These are phyloP conservation scores for Papilio gigon DNA, from an alignment of 2,888 invertebrate genomes.

Conservation along the genomic window DNA sequence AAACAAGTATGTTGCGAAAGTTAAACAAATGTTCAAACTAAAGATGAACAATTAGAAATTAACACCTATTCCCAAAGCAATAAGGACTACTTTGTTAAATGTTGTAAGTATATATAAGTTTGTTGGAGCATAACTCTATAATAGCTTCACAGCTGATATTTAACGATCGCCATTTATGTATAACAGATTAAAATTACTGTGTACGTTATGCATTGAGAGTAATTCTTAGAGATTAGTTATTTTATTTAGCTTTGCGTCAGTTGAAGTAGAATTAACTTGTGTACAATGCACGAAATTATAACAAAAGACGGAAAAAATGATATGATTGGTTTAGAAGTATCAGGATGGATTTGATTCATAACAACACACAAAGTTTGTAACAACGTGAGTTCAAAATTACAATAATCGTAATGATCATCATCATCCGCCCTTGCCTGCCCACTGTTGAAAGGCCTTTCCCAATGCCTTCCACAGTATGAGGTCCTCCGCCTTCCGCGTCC, in stretches of 20 bases:
- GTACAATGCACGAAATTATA: too few species aligned
- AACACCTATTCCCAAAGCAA: slow-evolving; percentile 48
- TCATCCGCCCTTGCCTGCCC: too few species aligned
- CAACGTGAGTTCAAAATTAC: too few species aligned
- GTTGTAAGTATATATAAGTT: slow-evolving; percentile 49
- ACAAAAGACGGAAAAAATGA: too few species aligned
- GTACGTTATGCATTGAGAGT: slow-evolving; percentile 43
- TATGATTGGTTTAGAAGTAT: too few species aligned
- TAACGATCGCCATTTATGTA: slow-evolving; percentile 74
- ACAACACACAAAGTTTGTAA: too few species aligned
- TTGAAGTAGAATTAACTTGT: too few species aligned
- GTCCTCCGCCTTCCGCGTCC: too few species aligned
- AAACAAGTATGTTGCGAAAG: slow-evolving; percentile 64
- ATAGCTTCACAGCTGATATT: slow-evolving; percentile 75
- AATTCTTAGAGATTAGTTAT: slow-evolving; percentile 15
- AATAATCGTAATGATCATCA: too few species aligned
- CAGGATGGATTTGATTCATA: too few species aligned
- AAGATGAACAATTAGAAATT: slow-evolving; percentile 46
- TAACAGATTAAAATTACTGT: slow-evolving; percentile 72
- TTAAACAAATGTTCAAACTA: slow-evolving; percentile 50
- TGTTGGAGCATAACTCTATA: slow-evolving; percentile 66
- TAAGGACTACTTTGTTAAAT: slow-evolving; percentile 49
- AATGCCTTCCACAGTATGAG: too few species aligned
- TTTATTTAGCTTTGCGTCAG: background rate
- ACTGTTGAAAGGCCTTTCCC: too few species aligned